phyloP scores from a whole-genome alignment of 2,888 invertebrate genomes.

The Lumbricus terrestris region DNA sequence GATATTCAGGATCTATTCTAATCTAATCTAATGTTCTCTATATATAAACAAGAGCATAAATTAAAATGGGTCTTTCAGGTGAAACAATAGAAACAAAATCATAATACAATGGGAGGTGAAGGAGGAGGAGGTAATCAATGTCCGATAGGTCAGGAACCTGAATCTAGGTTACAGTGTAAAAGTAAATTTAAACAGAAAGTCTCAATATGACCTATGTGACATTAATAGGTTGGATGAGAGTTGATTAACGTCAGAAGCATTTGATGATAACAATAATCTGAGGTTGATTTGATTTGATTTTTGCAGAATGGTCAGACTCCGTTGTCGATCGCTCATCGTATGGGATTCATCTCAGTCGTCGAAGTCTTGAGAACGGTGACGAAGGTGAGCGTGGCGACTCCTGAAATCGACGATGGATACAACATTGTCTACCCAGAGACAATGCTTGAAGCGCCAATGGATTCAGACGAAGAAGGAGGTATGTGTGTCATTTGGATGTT shows the following conservation, averaged over 20 bases:
- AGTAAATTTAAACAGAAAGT: neutral
- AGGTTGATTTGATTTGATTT: neutral
- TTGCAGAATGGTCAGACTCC: conserved; percentile 94
- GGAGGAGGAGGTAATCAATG: too few species aligned
- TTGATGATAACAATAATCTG: neutral
- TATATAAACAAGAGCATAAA: too few species aligned
- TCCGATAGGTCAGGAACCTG: neutral
- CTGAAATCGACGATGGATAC: conserved; percentile 90
- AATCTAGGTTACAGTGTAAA: neutral
- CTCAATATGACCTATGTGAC: neutral
- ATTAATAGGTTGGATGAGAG: neutral
- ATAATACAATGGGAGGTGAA: too few species aligned
- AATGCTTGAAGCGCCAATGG: conserved; percentile 99
- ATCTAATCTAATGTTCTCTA: too few species aligned
- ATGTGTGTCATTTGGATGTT: neutral
- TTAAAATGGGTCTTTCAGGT: too few species aligned
- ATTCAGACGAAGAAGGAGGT: conserved; percentile 95
- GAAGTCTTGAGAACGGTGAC: conserved; percentile 90
- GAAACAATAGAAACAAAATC: too few species aligned
- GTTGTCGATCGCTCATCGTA: conserved; percentile 89
- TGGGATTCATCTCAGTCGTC: conserved; percentile 96
- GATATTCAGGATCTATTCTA: too few species aligned
- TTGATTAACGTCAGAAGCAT: neutral
- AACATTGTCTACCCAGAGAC: conserved; percentile 96
- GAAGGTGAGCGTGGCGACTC: conserved; percentile 74